Percentiles rank a stretch among this genome's conserved stretches.
phyloP scores from a whole-genome alignment of 1,140 invertebrate species.

The Ceratitis capitata region DNA sequence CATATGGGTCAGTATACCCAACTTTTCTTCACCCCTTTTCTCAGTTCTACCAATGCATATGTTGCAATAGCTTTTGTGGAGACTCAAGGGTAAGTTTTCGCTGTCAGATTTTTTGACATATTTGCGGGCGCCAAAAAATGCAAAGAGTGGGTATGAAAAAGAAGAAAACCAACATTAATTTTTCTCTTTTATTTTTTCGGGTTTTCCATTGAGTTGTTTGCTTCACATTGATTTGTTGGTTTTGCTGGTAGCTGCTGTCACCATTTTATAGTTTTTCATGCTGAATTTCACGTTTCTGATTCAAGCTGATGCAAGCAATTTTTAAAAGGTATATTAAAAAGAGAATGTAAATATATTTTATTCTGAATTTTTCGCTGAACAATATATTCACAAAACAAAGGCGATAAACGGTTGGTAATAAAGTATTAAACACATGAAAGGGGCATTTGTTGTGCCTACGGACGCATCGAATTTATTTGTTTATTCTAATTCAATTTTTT shows the following conservation, averaged over 20 bases:
- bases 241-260: neutral
- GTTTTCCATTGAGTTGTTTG: neutral
- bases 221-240: neutral
- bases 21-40: too few species aligned
- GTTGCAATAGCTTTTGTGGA: neutral
- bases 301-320: neutral
- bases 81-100: neutral
- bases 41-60: too few species aligned
- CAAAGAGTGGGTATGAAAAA: neutral
- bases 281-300: neutral
- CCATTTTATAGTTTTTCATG: neutral
- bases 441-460: too few species aligned
- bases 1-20: too few species aligned
- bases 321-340: neutral
- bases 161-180: neutral
- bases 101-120: slow-evolving; percentile 14
- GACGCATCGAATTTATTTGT: too few species aligned
- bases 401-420: too few species aligned
- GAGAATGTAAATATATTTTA: neutral
- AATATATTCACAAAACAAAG: neutral
- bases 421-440: too few species aligned
- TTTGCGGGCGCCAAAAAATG: neutral
- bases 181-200: neutral
- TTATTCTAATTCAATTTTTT: too few species aligned
- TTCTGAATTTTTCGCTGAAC: neutral